Conservation (phyloP, 2,797 vertebrate genomes). For the Acanthurus leucopareius region DNA sequence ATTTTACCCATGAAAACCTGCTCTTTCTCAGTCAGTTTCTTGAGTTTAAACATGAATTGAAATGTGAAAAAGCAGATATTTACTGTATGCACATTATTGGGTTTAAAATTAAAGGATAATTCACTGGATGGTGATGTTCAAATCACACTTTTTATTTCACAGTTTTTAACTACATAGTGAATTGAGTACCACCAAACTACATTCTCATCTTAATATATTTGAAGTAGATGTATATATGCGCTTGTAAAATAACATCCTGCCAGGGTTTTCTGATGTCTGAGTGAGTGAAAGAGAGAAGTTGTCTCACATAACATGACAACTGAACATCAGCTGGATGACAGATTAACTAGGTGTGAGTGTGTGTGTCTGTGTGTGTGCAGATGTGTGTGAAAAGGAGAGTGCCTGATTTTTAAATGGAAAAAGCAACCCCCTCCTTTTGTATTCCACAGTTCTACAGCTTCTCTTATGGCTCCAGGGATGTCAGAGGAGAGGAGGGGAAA, state of each 20-base stretch:
- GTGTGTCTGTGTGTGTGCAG: constrained; percentile 12
- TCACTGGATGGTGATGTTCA: no score
- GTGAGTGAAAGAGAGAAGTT: constrained; percentile 17
- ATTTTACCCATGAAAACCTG: constrained; percentile 10
- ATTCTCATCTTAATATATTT: background rate
- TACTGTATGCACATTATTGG: background rate
- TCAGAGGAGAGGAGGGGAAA: constrained; percentile 19
- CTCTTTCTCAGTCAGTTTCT: background rate
- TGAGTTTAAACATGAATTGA: constrained; percentile 1
- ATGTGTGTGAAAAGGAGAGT: constrained; percentile 20
- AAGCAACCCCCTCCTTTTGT: constrained; percentile 37
- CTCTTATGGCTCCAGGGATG: constrained; percentile 12
- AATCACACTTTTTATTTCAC: no score
- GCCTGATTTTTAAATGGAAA: constrained; percentile 34
- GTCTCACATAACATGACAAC: constrained; percentile 29
- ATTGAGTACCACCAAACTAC: background rate
- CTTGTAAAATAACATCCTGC: background rate
- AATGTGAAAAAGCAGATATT: background rate
- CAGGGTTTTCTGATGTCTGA: background rate
- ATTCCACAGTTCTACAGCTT: constrained; percentile 35
- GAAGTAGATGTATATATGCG: background rate
- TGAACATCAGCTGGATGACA: constrained; percentile 44
- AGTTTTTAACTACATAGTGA: no score
- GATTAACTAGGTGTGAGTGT: constrained; percentile 8
- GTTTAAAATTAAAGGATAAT: background rate